Conservation (phyloP, 2,888 invertebrate genomes). For the Dugesia japonica region DNA sequence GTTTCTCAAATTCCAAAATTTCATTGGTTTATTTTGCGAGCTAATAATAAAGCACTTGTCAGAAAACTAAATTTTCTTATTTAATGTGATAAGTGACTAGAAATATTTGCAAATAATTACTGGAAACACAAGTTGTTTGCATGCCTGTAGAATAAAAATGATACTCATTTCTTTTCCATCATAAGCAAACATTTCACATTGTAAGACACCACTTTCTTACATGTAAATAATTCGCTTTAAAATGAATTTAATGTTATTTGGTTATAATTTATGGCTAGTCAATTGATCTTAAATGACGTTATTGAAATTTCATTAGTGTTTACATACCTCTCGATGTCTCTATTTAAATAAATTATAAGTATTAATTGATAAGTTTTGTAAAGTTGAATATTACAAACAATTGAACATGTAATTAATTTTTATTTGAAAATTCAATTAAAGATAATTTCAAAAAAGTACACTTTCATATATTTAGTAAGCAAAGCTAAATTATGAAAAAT, state of each 20-base stretch:
- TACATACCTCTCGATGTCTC: conserved; percentile 11
- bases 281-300: conserved; percentile 20
- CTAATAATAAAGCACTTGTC: not conserved
- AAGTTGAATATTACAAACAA: conserved; percentile 2
- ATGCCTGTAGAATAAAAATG: not conserved
- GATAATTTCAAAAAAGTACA: not conserved
- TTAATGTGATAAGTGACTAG: not conserved
- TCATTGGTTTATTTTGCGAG: not conserved
- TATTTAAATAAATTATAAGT: conserved; percentile 3
- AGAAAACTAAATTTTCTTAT: too few species aligned
- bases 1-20: not conserved
- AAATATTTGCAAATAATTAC: too few species aligned
- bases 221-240: not conserved
- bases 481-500: conserved; percentile 6
- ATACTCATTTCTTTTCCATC: not conserved
- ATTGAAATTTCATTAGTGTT: conserved; percentile 20
- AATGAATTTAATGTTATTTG: conserved; percentile 3
- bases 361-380: conserved; percentile 9
- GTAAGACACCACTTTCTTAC: not conserved
- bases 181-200: not conserved
- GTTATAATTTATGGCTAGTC: conserved; percentile 16
- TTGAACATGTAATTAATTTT: not conserved
- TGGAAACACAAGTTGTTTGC: too few species aligned
- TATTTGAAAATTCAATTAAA: conserved; percentile 7
- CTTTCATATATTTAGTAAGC: conserved; percentile 13